Evolutionary conservation across 1,140 invertebrate species (phyloP).

Genomic region (Arctopsyche grandis): DNA sequence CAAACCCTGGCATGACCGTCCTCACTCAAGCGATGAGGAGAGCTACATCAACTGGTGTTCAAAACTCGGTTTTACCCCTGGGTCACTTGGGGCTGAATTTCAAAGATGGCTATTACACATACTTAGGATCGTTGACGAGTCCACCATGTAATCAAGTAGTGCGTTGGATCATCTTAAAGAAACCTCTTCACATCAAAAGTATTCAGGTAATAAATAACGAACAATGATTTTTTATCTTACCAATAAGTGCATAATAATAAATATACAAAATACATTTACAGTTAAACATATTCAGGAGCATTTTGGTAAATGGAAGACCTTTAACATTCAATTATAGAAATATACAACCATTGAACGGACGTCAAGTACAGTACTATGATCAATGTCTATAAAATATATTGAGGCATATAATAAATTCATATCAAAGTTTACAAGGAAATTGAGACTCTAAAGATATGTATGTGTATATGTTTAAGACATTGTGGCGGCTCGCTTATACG

Average conservation of each 20-base stretch:
- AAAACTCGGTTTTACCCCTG: constrained; percentile 22
- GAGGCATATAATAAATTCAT: background rate
- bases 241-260: too few species aligned
- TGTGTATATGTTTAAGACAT: too few species aligned
- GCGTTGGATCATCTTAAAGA: constrained; percentile 70
- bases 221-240: too few species aligned
- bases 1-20: constrained; percentile 8
- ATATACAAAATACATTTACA: too few species aligned
- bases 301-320: constrained; percentile 11
- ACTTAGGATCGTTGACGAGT: constrained; percentile 78
- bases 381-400: background rate
- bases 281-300: constrained; percentile 17
- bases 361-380: constrained; percentile 8
- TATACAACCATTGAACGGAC: constrained; percentile 32
- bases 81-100: constrained; percentile 57
- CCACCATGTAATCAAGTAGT: constrained; percentile 80
- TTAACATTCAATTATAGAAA: constrained; percentile 24
- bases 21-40: background rate
- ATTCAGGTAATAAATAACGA: constrained; percentile 35
- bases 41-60: background rate
- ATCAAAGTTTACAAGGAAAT: too few species aligned
- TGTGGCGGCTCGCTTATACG: too few species aligned
- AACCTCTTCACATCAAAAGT: constrained; percentile 1
- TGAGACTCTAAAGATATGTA: too few species aligned
- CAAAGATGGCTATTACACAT: constrained; percentile 68